These are phyloP conservation scores for Labeo calbasu DNA, from an alignment of 2,797 vertebrate species.

Conservation along the genomic window DNA sequence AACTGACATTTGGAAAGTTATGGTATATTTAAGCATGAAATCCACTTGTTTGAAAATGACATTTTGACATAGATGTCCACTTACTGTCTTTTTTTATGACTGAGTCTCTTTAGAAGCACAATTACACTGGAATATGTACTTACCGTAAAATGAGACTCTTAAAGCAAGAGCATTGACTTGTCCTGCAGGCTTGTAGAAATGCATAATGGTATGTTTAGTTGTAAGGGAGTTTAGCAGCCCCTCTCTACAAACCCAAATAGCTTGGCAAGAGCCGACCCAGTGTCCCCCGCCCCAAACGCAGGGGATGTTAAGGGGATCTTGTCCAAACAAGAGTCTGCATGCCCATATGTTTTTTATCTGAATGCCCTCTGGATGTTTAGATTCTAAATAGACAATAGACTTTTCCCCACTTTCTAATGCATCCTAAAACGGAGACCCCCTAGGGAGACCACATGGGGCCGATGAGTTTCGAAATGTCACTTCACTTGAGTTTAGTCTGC, in stretches of 20 bases:
- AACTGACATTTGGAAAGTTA: constrained; percentile 38
- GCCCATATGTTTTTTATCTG: constrained; percentile 66
- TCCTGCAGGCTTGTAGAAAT: background rate
- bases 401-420: constrained; percentile 40
- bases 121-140: background rate
- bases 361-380: constrained; percentile 61
- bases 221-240: constrained; percentile 23
- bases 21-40: constrained; percentile 14
- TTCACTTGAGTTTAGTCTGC: constrained; percentile 47
- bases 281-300: constrained; percentile 13
- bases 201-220: constrained; percentile 17
- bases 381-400: constrained; percentile 58
- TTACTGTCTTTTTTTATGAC: background rate
- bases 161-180: background rate
- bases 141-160: background rate
- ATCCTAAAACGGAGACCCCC: constrained; percentile 31
- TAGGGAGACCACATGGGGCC: constrained; percentile 17
- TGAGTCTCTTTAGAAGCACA: background rate
- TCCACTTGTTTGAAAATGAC: background rate
- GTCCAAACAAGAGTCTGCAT: constrained; percentile 65
- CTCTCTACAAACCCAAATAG: constrained; percentile 42
- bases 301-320: constrained; percentile 54
- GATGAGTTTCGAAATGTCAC: constrained; percentile 45
- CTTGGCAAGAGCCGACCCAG: constrained; percentile 34
- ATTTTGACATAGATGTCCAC: constrained; percentile 16